phyloP scores from a whole-genome alignment of 2,797 vertebrate genomes.

The Alfaro cultratus region DNA sequence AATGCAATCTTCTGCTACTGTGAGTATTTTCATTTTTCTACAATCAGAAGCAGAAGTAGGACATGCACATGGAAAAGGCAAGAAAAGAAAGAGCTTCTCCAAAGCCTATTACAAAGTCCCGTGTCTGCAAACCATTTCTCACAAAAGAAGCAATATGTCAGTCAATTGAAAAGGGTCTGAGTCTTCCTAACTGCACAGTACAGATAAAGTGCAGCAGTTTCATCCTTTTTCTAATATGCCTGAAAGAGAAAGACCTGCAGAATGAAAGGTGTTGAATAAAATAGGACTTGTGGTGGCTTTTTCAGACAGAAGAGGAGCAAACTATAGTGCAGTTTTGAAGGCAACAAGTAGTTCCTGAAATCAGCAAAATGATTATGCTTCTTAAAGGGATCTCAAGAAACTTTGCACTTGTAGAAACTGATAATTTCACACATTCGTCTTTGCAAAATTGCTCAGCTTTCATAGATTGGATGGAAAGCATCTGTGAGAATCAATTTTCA shows the following conservation, averaged over 20 bases:
- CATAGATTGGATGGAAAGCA: neutral
- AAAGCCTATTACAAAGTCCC: slow-evolving; percentile 42
- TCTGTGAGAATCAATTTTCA: neutral
- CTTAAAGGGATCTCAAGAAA: neutral
- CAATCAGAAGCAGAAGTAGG: slow-evolving; percentile 42
- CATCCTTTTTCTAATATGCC: slow-evolving; percentile 9
- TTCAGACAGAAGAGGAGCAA: neutral
- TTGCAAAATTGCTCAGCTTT: neutral
- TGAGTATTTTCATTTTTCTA: slow-evolving; percentile 1
- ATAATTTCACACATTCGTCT: neutral
- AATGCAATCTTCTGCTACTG: neutral
- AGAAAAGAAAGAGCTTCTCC: slow-evolving; percentile 14
- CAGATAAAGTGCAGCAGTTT: slow-evolving; percentile 22
- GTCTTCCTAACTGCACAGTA: slow-evolving; percentile 2
- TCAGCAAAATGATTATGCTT: neutral
- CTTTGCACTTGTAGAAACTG: neutral
- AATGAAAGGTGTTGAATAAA: neutral
- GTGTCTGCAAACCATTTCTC: slow-evolving; percentile 36
- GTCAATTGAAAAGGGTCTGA: slow-evolving; percentile 19
- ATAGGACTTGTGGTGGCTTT: neutral
- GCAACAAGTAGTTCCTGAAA: neutral
- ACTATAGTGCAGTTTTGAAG: neutral
- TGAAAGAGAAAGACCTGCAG: neutral
- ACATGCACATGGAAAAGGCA: slow-evolving; percentile 10
- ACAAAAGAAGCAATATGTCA: slow-evolving; percentile 17